phyloP scores from a whole-genome alignment of 2,888 invertebrate species.

The Dermolepida albohirtum region DNA sequence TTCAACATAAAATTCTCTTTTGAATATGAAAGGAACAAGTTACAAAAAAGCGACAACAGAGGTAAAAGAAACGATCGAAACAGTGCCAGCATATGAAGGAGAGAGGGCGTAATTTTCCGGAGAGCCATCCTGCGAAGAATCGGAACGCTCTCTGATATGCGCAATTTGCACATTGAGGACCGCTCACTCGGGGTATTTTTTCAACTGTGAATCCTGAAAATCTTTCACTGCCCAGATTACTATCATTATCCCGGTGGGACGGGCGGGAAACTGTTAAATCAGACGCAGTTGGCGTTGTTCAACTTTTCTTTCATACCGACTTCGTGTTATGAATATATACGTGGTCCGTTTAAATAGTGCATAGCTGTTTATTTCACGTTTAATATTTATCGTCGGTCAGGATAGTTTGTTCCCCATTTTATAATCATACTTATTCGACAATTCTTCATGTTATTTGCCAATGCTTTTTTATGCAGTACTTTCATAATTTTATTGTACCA shows the following conservation, averaged over 20 bases:
- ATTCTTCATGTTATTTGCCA: no score
- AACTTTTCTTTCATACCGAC: background rate
- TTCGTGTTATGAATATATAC: background rate
- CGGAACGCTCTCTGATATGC: slow-evolving; percentile 11
- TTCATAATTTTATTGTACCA: no score
- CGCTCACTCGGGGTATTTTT: slow-evolving; percentile 17
- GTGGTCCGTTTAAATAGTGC: no score
- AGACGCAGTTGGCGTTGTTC: slow-evolving; percentile 17
- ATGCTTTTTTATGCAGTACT: no score
- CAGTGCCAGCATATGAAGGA: background rate
- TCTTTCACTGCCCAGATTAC: slow-evolving; percentile 50
- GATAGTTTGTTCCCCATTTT: no score
- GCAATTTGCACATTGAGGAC: slow-evolving; percentile 19
- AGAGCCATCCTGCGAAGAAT: slow-evolving; percentile 19
- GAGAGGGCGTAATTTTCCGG: slow-evolving; percentile 23
- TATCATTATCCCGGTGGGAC: slow-evolving; percentile 48
- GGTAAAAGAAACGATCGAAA: no score
- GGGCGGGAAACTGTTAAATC: slow-evolving; percentile 7
- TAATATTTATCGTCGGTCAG: no score
- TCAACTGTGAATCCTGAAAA: slow-evolving; percentile 49
- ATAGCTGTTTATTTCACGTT: no score
- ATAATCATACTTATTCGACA: no score
- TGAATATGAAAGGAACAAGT: no score
- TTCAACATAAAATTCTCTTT: no score
- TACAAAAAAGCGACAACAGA: no score